These are phyloP conservation scores for Sacculina carcini DNA, from an alignment of 2,888 invertebrate genomes.

Conservation along the genomic window DNA sequence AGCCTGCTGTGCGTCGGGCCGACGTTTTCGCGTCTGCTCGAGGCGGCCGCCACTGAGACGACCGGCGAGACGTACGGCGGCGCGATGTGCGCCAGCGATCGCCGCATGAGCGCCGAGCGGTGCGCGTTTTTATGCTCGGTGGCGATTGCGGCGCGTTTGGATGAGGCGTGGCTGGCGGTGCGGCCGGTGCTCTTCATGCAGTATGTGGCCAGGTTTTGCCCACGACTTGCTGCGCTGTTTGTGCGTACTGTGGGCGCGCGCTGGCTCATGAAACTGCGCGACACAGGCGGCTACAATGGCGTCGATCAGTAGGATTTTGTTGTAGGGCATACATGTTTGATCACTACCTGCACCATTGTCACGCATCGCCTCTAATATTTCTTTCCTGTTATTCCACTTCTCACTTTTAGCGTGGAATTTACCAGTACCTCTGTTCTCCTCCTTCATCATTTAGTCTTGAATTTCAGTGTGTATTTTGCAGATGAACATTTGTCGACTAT, in stretches of 20 bases:
- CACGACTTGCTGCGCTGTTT: neutral
- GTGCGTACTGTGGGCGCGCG: neutral
- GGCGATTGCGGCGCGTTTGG: conserved; percentile 26
- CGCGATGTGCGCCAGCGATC: conserved; percentile 17
- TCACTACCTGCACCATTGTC: no score
- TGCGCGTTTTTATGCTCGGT: conserved; percentile 25
- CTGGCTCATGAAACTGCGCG: neutral
- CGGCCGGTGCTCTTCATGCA: conserved; percentile 32
- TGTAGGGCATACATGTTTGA: no score
- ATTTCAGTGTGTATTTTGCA: no score
- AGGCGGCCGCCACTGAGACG: conserved; percentile 37
- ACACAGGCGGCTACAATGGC: no score
- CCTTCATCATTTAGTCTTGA: no score
- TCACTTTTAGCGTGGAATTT: no score
- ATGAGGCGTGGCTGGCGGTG: conserved; percentile 40
- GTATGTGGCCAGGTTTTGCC: conserved; percentile 29
- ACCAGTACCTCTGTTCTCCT: no score
- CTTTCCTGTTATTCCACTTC: no score
- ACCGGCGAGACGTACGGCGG: conserved; percentile 26
- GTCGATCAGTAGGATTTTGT: no score
- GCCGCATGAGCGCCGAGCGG: conserved; percentile 23
- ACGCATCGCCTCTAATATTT: no score
- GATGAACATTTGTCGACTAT: no score
- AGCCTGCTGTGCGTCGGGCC: conserved; percentile 52
- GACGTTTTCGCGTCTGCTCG: conserved; percentile 37